Base-by-base conservation (phyloP, 2,888 invertebrate species). In the Aporophyla lueneburgensis region DNA sequence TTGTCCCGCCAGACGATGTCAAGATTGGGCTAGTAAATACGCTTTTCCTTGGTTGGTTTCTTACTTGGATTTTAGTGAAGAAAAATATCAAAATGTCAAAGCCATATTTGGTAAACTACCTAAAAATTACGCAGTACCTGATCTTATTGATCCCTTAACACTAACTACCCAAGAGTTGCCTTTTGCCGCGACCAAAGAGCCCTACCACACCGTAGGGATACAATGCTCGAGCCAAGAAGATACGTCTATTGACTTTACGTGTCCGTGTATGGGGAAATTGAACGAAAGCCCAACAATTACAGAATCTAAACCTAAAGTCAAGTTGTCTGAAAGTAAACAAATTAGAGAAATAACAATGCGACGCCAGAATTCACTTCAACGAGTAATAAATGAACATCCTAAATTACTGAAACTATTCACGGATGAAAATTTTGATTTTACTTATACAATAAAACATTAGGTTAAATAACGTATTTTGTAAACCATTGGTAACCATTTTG, bases 181-280 rank as follows among this genome's bases (percentile, higher is more conserved):
- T 33, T 96, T 96, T 91, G 84, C 92, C 27, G 89, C 84, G 70
- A 95, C 94, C 10, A 92, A 90, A 70, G 94, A 96, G 84, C 89
- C 78, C 40, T 88, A 81, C 85, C 93, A 90, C 49, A 90, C 91
- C 54, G 89, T 90, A 9, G 94, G 88, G 43, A 96, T 96, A 46
- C 96, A 96, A 84, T 96, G 92, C 89, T 95, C 95, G 0, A 95
- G 94, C 71, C 92, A 93, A 88, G 95, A 96, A 89, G 91, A 93
- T 62, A 24, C 94, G 7, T 67, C 79, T 73, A 46, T 88, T 63
- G 81, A 89, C 74, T 65, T 84, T n/a, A 77, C 76, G 46, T 95
- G 95, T 80, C 86, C 91, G 2, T 96, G 95, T 75, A 74, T 87
- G 71, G 87, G 89, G 19, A 82, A 87, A 43, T n/a, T 70, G 2